These are phyloP conservation scores for Teleogryllus occipitalis DNA, from an alignment of 1,140 invertebrate species.

Conservation along the genomic window DNA sequence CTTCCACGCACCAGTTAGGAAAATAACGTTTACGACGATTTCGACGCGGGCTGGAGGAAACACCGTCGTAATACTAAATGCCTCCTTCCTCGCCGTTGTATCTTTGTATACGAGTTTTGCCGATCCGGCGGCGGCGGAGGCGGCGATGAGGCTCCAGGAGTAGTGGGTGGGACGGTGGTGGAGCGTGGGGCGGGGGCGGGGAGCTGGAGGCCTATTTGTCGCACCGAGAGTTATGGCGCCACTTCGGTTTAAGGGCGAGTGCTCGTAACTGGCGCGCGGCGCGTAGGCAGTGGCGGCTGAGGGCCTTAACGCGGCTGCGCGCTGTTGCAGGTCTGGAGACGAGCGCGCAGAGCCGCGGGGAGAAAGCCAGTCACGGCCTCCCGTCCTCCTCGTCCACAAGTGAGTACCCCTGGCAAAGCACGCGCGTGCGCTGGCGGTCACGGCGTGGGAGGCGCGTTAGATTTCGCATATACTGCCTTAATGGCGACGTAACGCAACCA, in stretches of 20 bases:
- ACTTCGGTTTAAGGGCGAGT: background rate
- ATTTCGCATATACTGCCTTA: too few relatives aligned
- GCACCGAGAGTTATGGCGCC: background rate
- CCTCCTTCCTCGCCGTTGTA: background rate
- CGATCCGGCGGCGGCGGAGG: background rate
- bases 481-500: too few relatives aligned
- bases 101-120: background rate
- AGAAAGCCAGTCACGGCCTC: conserved; percentile 24
- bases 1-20: background rate
- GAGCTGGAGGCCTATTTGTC: conserved; percentile 10
- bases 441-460: too few relatives aligned
- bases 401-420: too few relatives aligned
- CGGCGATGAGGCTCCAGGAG: background rate
- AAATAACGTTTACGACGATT: conserved; percentile 5
- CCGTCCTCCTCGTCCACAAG: conserved; percentile 15
- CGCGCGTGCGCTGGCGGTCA: too few relatives aligned
- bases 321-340: conserved; percentile 26
- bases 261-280: background rate
- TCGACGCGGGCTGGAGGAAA: background rate
- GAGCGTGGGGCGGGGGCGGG: conserved; percentile 26
- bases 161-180: conserved; percentile 28
- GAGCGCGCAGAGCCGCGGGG: conserved; percentile 21
- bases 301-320: background rate
- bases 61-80: background rate
- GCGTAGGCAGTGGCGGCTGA: background rate